Evolutionary conservation across 2,888 invertebrate genomes (phyloP), one percentile per base, ranked within the genome.

Genomic region (Orthosia cruda): DNA sequence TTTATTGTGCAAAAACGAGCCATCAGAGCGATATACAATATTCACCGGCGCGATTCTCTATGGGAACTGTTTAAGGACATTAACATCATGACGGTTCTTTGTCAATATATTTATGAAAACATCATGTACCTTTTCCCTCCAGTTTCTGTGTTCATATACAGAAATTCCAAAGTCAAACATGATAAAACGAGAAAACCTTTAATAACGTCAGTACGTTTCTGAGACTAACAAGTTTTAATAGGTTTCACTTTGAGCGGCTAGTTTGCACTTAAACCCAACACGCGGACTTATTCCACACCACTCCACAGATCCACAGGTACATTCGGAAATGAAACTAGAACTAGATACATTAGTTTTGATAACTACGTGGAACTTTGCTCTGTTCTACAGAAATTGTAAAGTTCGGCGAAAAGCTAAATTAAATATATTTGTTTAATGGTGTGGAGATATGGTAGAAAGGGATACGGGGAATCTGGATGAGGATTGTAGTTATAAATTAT

Each of bases 141-240:
- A 40, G 20, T n/a, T 59, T 40, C 40, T 12, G 2, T 11, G 18
- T n/a, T 12, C 13, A 13, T 5, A 40, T 40, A 40, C 20, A 61
- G 7, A 61, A n/a, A 61, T 47, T 23, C 16, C 40, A 69, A 69
- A 58, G 58, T 58, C 15, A 18, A 54, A 61, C 57, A 47, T 26
- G n/a, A 18, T n/a, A 12, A 55, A 69, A 40, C 54, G 54, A 54
- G 71, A n/a, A 26, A n/a, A 18, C 23, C 20, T 55, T 71, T 40
- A 61, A 49, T 61, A 77, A 50, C 49, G 64, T 54, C 58, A 77
- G 71, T 59, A 59, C 58, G 59, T 65, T 49, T 59, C 77, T 59
- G 59, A 26, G 54, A 47, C n/a, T 58, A 58, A 73, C 67, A 80
- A 80, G 61, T 80, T 80, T 63, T 55, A 71, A 80, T 74, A 71